phyloP scores from a whole-genome alignment of 2,113 vertebrate species.

The Apeltes quadracus region DNA sequence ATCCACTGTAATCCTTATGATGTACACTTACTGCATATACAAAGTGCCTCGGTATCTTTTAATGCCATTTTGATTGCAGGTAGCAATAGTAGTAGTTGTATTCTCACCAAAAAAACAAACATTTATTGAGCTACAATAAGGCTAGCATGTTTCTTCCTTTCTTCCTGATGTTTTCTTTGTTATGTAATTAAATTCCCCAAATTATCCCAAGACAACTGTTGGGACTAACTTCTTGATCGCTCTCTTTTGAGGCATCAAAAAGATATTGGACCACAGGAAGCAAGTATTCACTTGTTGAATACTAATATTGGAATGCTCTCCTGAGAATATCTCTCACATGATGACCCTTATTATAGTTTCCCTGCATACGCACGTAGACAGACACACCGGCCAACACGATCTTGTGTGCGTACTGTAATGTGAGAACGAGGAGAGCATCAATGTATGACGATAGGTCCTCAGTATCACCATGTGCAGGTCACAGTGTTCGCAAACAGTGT shows the following conservation, averaged over 20 bases:
- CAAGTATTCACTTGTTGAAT: constrained; percentile 18
- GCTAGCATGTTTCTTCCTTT: not conserved
- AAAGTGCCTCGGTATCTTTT: not conserved
- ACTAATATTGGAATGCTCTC: constrained; percentile 15
- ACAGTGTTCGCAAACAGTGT: constrained; percentile 23
- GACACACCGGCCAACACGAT: constrained; percentile 13
- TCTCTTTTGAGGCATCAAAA: not conserved
- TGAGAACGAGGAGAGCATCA: constrained; percentile 21
- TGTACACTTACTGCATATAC: not conserved
- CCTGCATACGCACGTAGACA: constrained; percentile 15
- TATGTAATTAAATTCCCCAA: not conserved
- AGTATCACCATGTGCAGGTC: constrained; percentile 50
- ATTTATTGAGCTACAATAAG: not conserved
- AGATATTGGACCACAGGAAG: not conserved
- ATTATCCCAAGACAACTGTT: constrained; percentile 2
- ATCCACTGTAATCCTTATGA: not conserved
- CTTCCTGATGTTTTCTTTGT: not conserved
- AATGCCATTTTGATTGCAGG: not conserved
- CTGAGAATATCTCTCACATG: constrained; percentile 62
- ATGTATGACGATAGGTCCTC: constrained; percentile 25
- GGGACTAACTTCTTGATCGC: not conserved
- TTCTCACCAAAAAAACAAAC: not conserved
- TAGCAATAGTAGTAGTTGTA: not conserved
- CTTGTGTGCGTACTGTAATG: constrained; percentile 40
- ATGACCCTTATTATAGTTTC: constrained; percentile 55